Base-by-base conservation (phyloP, 2,888 invertebrate genomes). In the Cryptocephalus moraei region DNA sequence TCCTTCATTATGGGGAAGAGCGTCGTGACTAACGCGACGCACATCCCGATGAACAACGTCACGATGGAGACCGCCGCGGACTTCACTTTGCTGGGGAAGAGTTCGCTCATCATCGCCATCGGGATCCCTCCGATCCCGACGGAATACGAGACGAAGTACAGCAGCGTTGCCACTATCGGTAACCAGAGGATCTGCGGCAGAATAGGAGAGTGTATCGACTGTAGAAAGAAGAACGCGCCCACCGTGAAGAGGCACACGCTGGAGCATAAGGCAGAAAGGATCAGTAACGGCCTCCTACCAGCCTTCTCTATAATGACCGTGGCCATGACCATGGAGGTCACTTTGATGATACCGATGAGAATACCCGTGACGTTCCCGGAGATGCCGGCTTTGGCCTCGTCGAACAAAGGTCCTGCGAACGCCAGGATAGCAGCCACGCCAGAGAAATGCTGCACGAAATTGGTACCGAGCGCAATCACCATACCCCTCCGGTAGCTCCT, bases 401-500 rank as follows among this genome's bases (percentile, higher is more conserved):
- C 65, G 62, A 88, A 87, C 58, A 88, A 87, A 32, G 73, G 72
- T 51, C 83, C 80, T 65, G 84, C 80, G 68, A 86, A 87, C 66
- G 86, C 84, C 1, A 88, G 73, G 1, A 89, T 81, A 0, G 85
- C 84, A 66, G 85, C 86, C 62, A 86, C 82, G 1, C 87, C 88
- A 1, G 72, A 59, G 9, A 64, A 51, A 39, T 62, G 68, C 63
- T 74, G 64, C 41, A 62, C 61, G 13, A 63, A 50, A 53, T 60
- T 59, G 38, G 63, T 53, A n/a, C 51, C 66, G 56, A 56, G 65
- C 62, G 59, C 68, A 64, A 62, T 65, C 62, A 50, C 62, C 62
- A 70, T 62, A 61, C 50, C 70, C 64, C 57, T 70, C n/a, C 47
- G 38, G 4, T 36, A 13, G 8, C 43, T 22, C 13, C 8, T 33